These are phyloP conservation scores for Iguana delicatissima DNA, from an alignment of 2,797 vertebrate species.

Conservation along the genomic window DNA sequence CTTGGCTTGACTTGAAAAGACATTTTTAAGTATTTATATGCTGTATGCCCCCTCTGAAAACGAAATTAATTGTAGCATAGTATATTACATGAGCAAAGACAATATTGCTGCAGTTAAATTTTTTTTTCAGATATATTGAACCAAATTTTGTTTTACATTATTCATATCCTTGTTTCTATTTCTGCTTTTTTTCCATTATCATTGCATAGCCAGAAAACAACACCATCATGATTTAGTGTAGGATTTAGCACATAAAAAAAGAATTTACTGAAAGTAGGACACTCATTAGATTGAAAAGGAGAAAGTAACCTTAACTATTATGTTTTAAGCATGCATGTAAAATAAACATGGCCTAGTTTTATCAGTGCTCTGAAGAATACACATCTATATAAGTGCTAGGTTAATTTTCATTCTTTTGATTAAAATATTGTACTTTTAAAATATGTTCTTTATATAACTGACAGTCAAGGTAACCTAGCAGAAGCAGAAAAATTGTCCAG, in stretches of 20 bases:
- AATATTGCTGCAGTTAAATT: background rate
- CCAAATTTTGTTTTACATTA: background rate
- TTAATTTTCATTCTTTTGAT: background rate
- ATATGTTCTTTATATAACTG: constrained; percentile 1
- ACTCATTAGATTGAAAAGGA: background rate
- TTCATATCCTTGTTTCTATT: background rate
- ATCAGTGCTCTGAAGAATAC: background rate
- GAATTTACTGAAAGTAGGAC: constrained; percentile 14
- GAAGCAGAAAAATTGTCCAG: background rate
- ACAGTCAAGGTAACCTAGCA: fast-evolving
- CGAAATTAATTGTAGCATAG: background rate
- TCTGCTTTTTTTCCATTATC: background rate
- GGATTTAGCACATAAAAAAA: background rate
- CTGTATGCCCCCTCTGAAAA: background rate
- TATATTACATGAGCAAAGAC: background rate
- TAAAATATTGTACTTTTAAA: constrained; percentile 10
- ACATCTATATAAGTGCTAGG: background rate
- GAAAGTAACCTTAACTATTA: background rate
- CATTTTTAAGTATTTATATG: background rate
- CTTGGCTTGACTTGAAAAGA: background rate
- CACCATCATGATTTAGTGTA: background rate
- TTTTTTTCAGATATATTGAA: background rate
- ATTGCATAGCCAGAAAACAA: background rate
- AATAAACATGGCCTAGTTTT: background rate
- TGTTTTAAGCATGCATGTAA: background rate